A percentile compares a stretch with the other conserved stretches of the same genome.
Evolutionary conservation across 2,888 invertebrate species (phyloP).

Genomic region (Andrena fulva): DNA sequence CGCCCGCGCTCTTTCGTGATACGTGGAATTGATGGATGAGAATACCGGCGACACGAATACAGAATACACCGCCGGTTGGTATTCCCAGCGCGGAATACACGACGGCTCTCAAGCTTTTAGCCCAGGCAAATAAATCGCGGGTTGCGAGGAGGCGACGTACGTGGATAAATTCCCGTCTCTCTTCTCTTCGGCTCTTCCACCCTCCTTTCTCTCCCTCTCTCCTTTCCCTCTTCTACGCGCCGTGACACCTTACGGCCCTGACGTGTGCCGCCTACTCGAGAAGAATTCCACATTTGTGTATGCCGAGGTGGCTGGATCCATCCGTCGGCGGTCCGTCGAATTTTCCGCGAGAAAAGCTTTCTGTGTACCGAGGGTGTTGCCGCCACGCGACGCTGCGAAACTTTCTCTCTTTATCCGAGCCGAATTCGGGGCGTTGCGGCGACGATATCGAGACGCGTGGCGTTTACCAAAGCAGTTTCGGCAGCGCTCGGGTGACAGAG

Average conservation of each 20-base stretch:
- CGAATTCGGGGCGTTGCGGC: neutral
- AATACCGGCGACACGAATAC: slow-evolving; percentile 68
- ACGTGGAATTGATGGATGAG: slow-evolving; percentile 73
- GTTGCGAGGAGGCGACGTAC: slow-evolving; percentile 65
- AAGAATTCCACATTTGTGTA: slow-evolving; percentile 62
- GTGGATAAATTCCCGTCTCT: slow-evolving; percentile 64
- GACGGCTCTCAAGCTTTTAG: slow-evolving; percentile 74
- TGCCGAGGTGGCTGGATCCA: slow-evolving; percentile 15
- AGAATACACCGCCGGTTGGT: slow-evolving; percentile 66
- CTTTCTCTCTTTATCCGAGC: neutral
- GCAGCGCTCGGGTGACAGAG: neutral
- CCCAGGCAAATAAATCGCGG: slow-evolving; percentile 74
- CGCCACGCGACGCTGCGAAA: neutral
- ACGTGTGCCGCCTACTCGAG: slow-evolving; percentile 64
- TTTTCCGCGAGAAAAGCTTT: slow-evolving; percentile 30
- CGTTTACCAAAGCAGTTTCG: neutral
- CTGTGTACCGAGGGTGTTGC: neutral
- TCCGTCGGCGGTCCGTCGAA: slow-evolving; percentile 36
- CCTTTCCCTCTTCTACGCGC: neutral
- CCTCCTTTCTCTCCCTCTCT: neutral
- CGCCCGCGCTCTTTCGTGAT: slow-evolving; percentile 52
- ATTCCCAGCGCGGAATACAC: slow-evolving; percentile 69
- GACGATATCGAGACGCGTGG: neutral
- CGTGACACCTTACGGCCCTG: slow-evolving; percentile 57
- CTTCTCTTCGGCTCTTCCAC: slow-evolving; percentile 38